These are phyloP conservation scores for Corydoras sp. DNA, from an alignment of 2,113 vertebrate genomes.

Conservation along the genomic window DNA sequence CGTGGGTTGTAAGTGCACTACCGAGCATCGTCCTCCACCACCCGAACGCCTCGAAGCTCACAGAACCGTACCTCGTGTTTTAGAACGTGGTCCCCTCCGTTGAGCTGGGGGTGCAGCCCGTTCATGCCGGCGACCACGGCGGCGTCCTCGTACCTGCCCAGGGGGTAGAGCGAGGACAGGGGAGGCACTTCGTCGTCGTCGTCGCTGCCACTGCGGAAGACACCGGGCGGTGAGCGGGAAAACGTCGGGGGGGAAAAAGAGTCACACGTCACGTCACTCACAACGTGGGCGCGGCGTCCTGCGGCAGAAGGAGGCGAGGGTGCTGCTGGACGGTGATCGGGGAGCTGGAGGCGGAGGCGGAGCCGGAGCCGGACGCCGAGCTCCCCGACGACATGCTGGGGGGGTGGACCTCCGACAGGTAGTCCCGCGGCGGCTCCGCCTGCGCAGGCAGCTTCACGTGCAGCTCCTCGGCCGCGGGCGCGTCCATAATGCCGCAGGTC, in stretches of 20 bases:
- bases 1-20: neutral
- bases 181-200: constrained; percentile 71
- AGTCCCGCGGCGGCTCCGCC: constrained; percentile 78
- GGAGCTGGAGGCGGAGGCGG: constrained; percentile 81
- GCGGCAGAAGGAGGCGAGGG: constrained; percentile 74
- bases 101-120: constrained; percentile 78
- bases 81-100: constrained; percentile 76
- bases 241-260: neutral
- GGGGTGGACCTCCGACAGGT: constrained; percentile 81
- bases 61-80: constrained; percentile 75
- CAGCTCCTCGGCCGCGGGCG: constrained; percentile 84
- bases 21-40: too few relatives aligned
- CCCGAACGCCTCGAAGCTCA: too few relatives aligned
- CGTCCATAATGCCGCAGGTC: constrained; percentile 94
- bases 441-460: constrained; percentile 84
- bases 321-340: constrained; percentile 87
- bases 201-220: constrained; percentile 66
- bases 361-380: constrained; percentile 74
- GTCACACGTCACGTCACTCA: constrained; percentile 61
- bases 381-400: constrained; percentile 93
- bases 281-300: constrained; percentile 77
- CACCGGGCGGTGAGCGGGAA: neutral
- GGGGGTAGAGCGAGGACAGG: constrained; percentile 80
- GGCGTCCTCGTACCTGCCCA: constrained; percentile 78
- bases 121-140: constrained; percentile 79